Conservation (phyloP, 2,113 vertebrate genomes). For the Stegostoma tigrinum region DNA sequence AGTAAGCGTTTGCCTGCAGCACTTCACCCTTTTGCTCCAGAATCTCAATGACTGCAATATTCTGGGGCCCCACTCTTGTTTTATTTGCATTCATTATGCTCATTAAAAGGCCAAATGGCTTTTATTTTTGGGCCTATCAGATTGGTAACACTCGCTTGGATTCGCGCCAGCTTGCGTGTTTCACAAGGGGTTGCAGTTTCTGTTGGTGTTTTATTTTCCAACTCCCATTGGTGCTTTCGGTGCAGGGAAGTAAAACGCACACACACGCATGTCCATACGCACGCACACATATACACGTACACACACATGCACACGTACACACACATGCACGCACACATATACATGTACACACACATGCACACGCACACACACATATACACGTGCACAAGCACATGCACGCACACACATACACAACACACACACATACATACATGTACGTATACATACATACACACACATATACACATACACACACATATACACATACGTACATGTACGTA, state of each 20-base stretch:
- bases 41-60: background rate
- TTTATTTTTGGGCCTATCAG: background rate
- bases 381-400: no score
- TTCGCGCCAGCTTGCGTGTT: background rate
- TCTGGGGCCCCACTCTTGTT: background rate
- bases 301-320: no score
- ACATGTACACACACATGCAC: no score
- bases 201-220: background rate
- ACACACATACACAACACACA: no score
- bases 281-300: no score
- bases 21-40: background rate
- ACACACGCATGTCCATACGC: no score
- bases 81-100: conserved; percentile 5
- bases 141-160: background rate
- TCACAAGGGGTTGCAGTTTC: background rate
- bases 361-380: no score
- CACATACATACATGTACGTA: no score
- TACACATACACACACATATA: no score
- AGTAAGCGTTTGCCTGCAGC: background rate
- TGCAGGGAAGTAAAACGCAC: background rate
- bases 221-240: background rate
- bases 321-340: no score
- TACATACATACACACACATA: no score
- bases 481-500: no score
- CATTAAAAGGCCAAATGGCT: background rate